Evolutionary conservation across 2,888 invertebrate genomes (phyloP), one percentile per base, ranked within the genome.

Genomic region (Gisinianus flammeolus): DNA sequence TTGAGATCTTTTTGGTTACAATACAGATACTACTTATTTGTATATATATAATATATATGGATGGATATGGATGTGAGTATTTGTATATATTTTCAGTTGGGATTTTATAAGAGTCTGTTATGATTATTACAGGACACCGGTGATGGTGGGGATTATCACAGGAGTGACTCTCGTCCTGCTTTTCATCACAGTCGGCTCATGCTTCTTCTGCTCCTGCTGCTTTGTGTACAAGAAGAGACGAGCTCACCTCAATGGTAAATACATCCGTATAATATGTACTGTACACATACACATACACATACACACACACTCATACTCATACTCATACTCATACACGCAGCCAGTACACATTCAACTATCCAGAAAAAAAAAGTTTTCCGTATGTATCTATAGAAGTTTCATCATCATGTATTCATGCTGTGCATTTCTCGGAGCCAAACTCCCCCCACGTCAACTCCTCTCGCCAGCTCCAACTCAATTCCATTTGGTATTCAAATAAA

Each of bases 191-290:
- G 79, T 87, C 3, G 85, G 86, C 30, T 85, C 86, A 73, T 87
- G 87, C 81, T 85, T 86, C 81, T 85, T 86, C 80, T 87, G 87
- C 82, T 85, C 86, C 54, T 86, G 86, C 79, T 87, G 87, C 78
- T 85, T 86, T 31, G 84, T 86, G 0, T 86, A 86, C 83, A 86
- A 86, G 81, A 86, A 87, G 73, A 83, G 86, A 33, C 71, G 81
- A 28, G 80, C 79, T 31, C 79, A 78, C n/a, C 79, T 78, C 54
- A 76, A 56, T 19, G 76, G 76, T 76, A 70, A 76, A 44, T 33
- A 72, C 54, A 52, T n/a, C 5, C 52, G 24, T 16, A 4, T 22
- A 22, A 2, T 8, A 2, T 62, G 10, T 24, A 8, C 62, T 68
- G n/a, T 68, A 33, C 10, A 24, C 35, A 26, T n/a, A 24, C 35